These are phyloP conservation scores for Beris morrisii DNA, from an alignment of 2,888 invertebrate species.

Conservation along the genomic window DNA sequence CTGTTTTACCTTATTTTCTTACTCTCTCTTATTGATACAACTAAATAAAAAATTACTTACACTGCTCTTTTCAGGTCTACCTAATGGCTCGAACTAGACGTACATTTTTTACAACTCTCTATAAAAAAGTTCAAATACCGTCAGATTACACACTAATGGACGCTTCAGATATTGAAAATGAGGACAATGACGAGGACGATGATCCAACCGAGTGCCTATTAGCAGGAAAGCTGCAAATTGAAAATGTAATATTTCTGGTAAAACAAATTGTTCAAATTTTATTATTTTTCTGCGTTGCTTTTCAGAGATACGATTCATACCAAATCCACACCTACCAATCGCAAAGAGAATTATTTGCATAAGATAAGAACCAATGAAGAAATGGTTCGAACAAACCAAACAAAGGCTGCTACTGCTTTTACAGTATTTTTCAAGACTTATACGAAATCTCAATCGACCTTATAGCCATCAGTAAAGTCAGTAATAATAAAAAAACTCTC, in stretches of 20 bases:
- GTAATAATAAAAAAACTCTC: too few relatives aligned
- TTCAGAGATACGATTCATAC: slow-evolving; percentile 42
- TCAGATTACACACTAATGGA: slow-evolving; percentile 43
- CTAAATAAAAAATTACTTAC: too few relatives aligned
- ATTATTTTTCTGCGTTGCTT: slow-evolving; percentile 7
- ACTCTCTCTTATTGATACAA: too few relatives aligned
- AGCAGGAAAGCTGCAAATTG: slow-evolving; percentile 48
- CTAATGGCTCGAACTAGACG: slow-evolving; percentile 47
- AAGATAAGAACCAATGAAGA: slow-evolving; percentile 13
- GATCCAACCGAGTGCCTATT: slow-evolving; percentile 46
- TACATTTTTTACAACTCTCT: slow-evolving; percentile 41
- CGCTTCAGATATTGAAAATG: slow-evolving; percentile 42
- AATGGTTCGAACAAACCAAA: background rate
- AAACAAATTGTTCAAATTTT: background rate
- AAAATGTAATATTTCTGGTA: slow-evolving; percentile 43
- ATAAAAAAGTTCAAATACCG: slow-evolving; percentile 41
- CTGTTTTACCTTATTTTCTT: too few relatives aligned
- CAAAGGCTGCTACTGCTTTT: slow-evolving; percentile 3
- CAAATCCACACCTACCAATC: slow-evolving; percentile 35
- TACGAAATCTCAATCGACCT: too few relatives aligned
- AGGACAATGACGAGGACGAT: slow-evolving; percentile 42
- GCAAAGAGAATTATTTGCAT: slow-evolving; percentile 37
- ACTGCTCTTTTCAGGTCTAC: slow-evolving; percentile 46
- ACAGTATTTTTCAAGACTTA: slow-evolving; percentile 6
- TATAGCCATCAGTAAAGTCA: too few relatives aligned